Evolutionary conservation across 1,140 invertebrate species (phyloP).

Genomic region (Nasonia vitripennis): DNA sequence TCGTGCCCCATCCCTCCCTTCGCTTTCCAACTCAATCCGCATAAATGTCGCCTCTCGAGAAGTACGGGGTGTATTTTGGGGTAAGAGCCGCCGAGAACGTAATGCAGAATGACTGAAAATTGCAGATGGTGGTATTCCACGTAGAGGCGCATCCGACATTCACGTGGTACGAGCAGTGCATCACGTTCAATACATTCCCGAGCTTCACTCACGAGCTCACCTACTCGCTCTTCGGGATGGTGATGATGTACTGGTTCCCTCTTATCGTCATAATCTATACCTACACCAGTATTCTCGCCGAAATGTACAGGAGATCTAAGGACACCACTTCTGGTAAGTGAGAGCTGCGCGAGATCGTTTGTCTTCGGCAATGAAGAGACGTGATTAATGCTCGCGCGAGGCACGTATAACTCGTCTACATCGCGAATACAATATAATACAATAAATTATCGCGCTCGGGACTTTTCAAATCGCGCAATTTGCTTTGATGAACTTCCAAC

Average conservation of each 20-base stretch:
- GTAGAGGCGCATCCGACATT: slow-evolving; percentile 84
- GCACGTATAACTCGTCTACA: no score
- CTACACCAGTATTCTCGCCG: slow-evolving; percentile 88
- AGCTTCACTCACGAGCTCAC: slow-evolving; percentile 81
- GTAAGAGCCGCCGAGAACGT: neutral
- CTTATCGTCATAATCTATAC: slow-evolving; percentile 89
- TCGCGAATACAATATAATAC: no score
- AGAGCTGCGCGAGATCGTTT: neutral
- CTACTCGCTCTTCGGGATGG: slow-evolving; percentile 87
- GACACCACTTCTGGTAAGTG: slow-evolving; percentile 60
- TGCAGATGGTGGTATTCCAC: slow-evolving; percentile 86
- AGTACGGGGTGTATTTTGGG: no score
- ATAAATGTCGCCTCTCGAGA: no score
- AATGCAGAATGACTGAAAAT: neutral
- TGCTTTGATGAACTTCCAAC: no score
- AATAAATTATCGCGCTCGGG: no score
- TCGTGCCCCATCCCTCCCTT: neutral
- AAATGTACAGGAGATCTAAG: slow-evolving; percentile 82
- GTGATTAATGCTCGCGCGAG: no score
- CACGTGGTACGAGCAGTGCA: slow-evolving; percentile 88
- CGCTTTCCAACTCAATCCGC: neutral
- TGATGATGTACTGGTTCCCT: slow-evolving; percentile 90
- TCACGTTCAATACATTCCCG: slow-evolving; percentile 84
- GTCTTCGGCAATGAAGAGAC: no score
- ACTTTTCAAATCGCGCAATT: no score